Base-by-base conservation (phyloP, 2,797 vertebrate species). In the Sparus aurata region DNA sequence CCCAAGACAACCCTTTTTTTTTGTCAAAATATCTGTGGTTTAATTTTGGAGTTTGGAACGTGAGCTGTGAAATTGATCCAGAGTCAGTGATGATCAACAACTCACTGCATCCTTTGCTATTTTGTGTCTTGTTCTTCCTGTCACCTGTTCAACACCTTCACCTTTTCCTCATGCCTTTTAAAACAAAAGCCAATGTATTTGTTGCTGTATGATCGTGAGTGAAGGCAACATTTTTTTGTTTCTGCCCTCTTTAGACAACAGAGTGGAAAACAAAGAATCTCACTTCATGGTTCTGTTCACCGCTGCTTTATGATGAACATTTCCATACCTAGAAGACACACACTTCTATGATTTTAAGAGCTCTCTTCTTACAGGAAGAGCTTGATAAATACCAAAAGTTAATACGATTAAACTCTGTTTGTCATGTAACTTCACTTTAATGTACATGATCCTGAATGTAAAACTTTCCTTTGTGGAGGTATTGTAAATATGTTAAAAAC, bases 131-230 rank as follows among this genome's bases (percentile, higher is more conserved):
- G 59, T 65, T 65, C 50, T 79, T 78, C 67, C 76, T 60, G 47
- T 83, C 75, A 17, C 47, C 69, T 64, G 58, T 41, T 47, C 23
- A 4, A 0, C 16, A 17, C 13, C 6, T 16, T 25, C 50, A 54
- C 78, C 78, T 69, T 82, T 68, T 49, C 64, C 15, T 52, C 22
- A 10, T 0, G 52, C 57, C 60, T 85, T 86, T 86, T 64, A 81
- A 71, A 89, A 73, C n/a, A 78, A 85, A 47, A 86, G 75, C 47
- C 20, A 13, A 12, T 53, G 5, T 67, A 65, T 69, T 18, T 70
- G 90, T 92, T 92, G 89, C 91, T 91, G 89, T 81, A 92, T 92
- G 89, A 93, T 92, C 90, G 92, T 45, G 49, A 92, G 93, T 88
- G 90, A 90, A 87, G 92, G 88, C 89, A 90, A 91, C 89, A 2